Base-by-base conservation (phyloP, 1,140 invertebrate genomes). In the Leptopilina boulardi region DNA sequence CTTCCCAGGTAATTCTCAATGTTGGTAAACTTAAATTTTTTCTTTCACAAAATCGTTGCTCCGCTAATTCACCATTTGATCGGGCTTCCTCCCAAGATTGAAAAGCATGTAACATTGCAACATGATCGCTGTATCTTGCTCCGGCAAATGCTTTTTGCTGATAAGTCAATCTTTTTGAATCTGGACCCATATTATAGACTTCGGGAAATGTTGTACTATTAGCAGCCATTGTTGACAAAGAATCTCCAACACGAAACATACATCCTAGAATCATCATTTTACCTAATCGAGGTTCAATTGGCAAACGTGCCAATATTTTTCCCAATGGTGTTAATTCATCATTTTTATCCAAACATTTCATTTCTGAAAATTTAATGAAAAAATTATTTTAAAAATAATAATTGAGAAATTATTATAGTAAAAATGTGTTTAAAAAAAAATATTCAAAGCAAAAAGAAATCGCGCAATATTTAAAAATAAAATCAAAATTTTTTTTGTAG, bases 231-330 rank as follows among this genome's bases (percentile, higher is more conserved):
- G 96, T 98, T 11, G 96, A 95, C 21, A 98, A 90, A 0, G 98
- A 95, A 90, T 98, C 97, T 1, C 96, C 97, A 81, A 95, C 95
- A 66, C 94, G 93, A 82, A 99, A 95, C 78, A 98, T 94, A 23
- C 94, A 94, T 0, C 96, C 97, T 19, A 99, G 91, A 21, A 99
- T 94, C 93, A 99, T 95, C 97, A 99, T 99, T 91, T 98, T 98
- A 1, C 98, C 98, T 5, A 98, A 92, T 26, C 97, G 93, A 0
- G 98, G 98, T 86, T 99, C 98, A 73, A 99, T 95, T 0, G 98
- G 96, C 82, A 99, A 89, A 78, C 97, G 95, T 0, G 97, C 98
- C n/a, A 99, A 91, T 78, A 99, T 98, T 79, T 95, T 94, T 0
- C 98, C 98, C 1, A 99, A 92, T 0, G 97, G 96, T 0, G 98